Evolutionary conservation across 2,113 vertebrate species (phyloP).

Genomic region (Carassius auratus): DNA sequence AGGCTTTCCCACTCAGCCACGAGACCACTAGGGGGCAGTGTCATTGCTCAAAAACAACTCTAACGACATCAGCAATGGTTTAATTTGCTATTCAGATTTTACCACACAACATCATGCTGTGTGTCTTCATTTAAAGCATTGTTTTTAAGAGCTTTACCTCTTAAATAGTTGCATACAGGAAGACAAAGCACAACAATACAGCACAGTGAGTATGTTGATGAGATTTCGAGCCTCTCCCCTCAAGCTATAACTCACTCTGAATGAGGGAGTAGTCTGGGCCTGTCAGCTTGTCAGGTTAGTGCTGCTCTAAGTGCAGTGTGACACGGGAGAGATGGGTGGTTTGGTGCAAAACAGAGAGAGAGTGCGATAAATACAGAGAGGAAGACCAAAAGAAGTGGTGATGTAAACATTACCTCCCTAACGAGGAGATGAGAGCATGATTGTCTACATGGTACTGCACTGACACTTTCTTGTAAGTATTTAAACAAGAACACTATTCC

Average conservation of each 20-base stretch:
- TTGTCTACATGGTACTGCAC: background rate
- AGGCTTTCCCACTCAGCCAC: background rate
- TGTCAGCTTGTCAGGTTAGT: constrained; percentile 6
- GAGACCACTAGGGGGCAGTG: constrained; percentile 2
- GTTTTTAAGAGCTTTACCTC: background rate
- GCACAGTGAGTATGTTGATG: background rate
- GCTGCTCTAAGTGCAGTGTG: constrained; percentile 17
- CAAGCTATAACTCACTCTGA: background rate
- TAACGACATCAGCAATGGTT: background rate
- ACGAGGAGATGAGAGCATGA: background rate
- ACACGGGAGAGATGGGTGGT: background rate
- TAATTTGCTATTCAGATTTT: background rate
- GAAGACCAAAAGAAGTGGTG: background rate
- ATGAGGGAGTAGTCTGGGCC: background rate
- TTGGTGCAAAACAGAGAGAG: background rate
- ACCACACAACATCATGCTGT: background rate
- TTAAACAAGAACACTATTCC: background rate
- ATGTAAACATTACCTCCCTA: background rate
- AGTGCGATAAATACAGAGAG: background rate
- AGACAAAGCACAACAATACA: background rate
- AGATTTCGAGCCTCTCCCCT: background rate
- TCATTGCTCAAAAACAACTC: background rate
- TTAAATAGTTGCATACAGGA: background rate
- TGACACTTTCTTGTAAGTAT: too few relatives aligned
- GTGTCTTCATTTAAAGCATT: background rate